Conservation (phyloP, 2,888 invertebrate species). For the Endotricha flammealis region DNA sequence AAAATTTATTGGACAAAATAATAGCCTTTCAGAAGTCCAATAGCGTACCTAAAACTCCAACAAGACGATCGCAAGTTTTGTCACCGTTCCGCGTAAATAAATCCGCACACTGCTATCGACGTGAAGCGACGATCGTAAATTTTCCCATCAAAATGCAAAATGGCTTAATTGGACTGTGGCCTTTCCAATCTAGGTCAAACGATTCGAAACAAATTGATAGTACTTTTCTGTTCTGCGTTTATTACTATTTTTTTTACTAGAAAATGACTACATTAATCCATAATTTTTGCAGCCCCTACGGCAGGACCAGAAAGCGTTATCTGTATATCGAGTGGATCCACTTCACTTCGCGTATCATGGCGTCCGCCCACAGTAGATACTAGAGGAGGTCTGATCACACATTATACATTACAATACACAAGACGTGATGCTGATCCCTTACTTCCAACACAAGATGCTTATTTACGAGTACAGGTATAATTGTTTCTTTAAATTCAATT, state of each 20-base stretch:
- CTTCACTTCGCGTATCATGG: slow-evolving; percentile 88
- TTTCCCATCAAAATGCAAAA: slow-evolving; percentile 76
- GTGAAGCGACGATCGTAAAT: slow-evolving; percentile 66
- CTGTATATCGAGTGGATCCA: slow-evolving; percentile 85
- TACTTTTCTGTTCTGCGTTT: slow-evolving; percentile 54
- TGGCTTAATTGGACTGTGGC: slow-evolving; percentile 75
- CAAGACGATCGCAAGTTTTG: slow-evolving; percentile 35
- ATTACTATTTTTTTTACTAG: slow-evolving; percentile 34
- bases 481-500: too few relatives aligned
- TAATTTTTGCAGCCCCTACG: slow-evolving; percentile 80
- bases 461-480: slow-evolving; percentile 58
- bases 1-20: slow-evolving; percentile 10
- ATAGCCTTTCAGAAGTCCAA: slow-evolving; percentile 21
- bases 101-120: slow-evolving; percentile 49
- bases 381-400: slow-evolving; percentile 81
- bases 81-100: slow-evolving; percentile 49
- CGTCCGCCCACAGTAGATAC: slow-evolving; percentile 81
- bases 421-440: slow-evolving; percentile 61
- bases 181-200: slow-evolving; percentile 69
- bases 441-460: slow-evolving; percentile 57
- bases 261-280: slow-evolving; percentile 8
- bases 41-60: slow-evolving; percentile 22
- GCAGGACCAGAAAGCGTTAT: slow-evolving; percentile 85
- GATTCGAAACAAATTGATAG: slow-evolving; percentile 69
- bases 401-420: slow-evolving; percentile 68